Conservation (phyloP, 2,888 invertebrate genomes). For the Prosapia bicincta region DNA sequence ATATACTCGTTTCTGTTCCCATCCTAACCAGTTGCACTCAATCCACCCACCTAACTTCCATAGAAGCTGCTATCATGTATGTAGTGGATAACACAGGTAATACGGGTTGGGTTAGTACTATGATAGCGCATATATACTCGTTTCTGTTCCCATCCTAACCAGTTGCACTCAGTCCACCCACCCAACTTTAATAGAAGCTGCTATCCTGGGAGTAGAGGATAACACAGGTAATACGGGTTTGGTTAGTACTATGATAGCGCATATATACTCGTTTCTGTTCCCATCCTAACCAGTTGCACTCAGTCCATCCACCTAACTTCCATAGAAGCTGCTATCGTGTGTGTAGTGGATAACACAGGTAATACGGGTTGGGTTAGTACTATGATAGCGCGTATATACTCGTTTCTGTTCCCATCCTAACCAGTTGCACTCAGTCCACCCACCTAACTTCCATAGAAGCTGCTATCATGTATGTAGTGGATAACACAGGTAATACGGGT, state of each 20-base stretch:
- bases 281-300: too few relatives aligned
- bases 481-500: background rate
- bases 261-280: too few relatives aligned
- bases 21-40: background rate
- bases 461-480: slow-evolving; percentile 21
- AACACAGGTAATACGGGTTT: too few relatives aligned
- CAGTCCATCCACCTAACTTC: too few relatives aligned
- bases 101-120: background rate
- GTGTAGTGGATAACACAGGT: too few relatives aligned
- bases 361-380: background rate
- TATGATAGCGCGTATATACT: background rate
- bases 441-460: slow-evolving; percentile 33
- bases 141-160: background rate
- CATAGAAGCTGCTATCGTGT: too few relatives aligned
- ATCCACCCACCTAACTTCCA: background rate
- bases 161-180: background rate
- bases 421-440: slow-evolving; percentile 12
- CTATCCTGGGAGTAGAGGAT: background rate
- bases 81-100: background rate
- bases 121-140: background rate
- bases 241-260: too few relatives aligned
- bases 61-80: background rate
- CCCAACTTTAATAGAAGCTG: background rate
- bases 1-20: background rate
- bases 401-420: background rate